phyloP scores from a whole-genome alignment of 2,113 vertebrate genomes.

The Toxostoma redivivum region DNA sequence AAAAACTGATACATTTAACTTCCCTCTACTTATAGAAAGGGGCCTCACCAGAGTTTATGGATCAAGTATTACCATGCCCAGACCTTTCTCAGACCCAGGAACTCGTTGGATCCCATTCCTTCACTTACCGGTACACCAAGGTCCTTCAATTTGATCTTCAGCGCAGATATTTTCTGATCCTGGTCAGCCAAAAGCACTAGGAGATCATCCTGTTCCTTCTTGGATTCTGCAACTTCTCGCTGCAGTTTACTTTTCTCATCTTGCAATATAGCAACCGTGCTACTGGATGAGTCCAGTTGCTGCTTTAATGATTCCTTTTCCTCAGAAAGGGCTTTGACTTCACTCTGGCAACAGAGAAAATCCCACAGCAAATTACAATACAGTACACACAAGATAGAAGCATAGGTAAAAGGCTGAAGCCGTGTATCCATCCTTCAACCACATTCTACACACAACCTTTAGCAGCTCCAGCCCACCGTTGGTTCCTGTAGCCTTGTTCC shows the following conservation, averaged over 20 bases:
- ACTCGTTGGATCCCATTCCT: neutral
- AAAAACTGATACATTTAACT: neutral
- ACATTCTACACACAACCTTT: fast-evolving
- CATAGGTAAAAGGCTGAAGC: neutral
- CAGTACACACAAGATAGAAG: neutral
- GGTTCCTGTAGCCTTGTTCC: neutral
- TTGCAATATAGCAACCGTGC: constrained; percentile 87
- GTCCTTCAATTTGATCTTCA: constrained; percentile 85
- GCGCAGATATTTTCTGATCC: constrained; percentile 88
- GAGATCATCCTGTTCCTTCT: constrained; percentile 96
- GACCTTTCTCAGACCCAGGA: neutral
- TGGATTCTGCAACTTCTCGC: constrained; percentile 86
- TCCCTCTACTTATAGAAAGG: neutral
- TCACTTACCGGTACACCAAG: constrained; percentile 85
- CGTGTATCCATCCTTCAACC: neutral
- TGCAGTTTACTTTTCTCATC: constrained; percentile 86
- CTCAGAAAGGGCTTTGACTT: constrained; percentile 74
- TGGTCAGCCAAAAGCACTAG: constrained; percentile 96
- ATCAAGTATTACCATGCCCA: neutral
- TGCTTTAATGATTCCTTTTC: constrained; percentile 78
- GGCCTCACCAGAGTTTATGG: too few species aligned
- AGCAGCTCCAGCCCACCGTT: fast-evolving
- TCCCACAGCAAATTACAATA: neutral
- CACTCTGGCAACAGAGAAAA: constrained; percentile 69
- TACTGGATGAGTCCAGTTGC: constrained; percentile 86